phyloP scores from a whole-genome alignment of 2,797 vertebrate species.

The Rhinatrema bivittatum region DNA sequence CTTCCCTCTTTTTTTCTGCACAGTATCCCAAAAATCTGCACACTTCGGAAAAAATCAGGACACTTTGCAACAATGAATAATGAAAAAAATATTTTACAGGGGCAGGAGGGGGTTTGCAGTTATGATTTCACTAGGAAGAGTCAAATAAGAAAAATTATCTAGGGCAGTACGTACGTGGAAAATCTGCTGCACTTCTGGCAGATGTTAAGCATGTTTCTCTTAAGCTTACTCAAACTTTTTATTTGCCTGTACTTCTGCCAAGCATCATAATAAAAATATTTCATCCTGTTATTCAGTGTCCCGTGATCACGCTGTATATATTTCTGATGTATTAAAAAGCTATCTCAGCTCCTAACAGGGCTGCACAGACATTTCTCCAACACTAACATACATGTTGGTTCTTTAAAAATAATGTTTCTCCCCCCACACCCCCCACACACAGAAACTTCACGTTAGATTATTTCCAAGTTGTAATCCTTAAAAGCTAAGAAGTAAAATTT shows the following conservation, averaged over 20 bases:
- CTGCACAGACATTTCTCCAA: not conserved
- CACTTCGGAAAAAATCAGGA: too few relatives aligned
- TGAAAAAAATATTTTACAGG: conserved; percentile 9
- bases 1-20: too few relatives aligned
- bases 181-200: conserved; percentile 26
- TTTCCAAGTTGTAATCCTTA: too few relatives aligned
- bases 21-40: too few relatives aligned
- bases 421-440: too few relatives aligned
- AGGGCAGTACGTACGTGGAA: conserved; percentile 34
- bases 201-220: conserved; percentile 25
- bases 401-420: too few relatives aligned
- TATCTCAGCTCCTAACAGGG: conserved; percentile 1
- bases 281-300: conserved; percentile 17
- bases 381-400: too few relatives aligned
- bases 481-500: too few relatives aligned
- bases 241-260: conserved; percentile 28
- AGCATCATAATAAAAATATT: conserved; percentile 29
- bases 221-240: conserved; percentile 24
- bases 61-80: too few relatives aligned
- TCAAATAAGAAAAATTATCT: conserved; percentile 35
- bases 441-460: too few relatives aligned
- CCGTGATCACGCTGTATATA: conserved; percentile 14
- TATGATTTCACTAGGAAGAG: conserved; percentile 18
- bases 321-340: conserved; percentile 14
- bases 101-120: too few relatives aligned